phyloP scores from a whole-genome alignment of 2,888 invertebrate species.

The Creontiades dilutus region DNA sequence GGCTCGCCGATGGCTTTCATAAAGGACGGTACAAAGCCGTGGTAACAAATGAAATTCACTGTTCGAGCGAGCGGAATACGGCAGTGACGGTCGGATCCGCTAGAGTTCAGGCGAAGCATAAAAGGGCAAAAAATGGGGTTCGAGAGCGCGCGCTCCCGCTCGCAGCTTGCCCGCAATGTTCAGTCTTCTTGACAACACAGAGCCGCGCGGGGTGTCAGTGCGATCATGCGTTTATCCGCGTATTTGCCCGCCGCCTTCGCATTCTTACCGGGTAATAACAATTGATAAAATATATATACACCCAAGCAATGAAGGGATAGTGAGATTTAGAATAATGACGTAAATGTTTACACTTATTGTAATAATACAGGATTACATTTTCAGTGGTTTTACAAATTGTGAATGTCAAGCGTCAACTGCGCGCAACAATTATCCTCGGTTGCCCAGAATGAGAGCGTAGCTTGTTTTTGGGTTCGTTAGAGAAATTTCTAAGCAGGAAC shows the following conservation, averaged over 20 bases:
- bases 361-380: no score
- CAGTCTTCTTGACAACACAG: slow-evolving; percentile 28
- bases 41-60: no score
- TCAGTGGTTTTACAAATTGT: neutral
- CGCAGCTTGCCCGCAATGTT: neutral
- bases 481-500: no score
- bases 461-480: no score
- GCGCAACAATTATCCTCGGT: no score
- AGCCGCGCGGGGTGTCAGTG: slow-evolving; percentile 3
- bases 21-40: no score
- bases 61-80: neutral
- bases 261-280: slow-evolving; percentile 47
- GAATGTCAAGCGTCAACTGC: neutral
- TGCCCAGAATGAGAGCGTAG: no score
- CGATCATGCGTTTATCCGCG: slow-evolving; percentile 50
- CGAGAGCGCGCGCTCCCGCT: neutral
- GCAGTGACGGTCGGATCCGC: neutral
- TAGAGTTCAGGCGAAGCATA: neutral
- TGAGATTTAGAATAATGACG: no score
- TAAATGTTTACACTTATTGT: no score
- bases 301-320: neutral
- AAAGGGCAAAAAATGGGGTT: neutral
- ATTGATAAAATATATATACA: neutral
- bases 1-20: no score
- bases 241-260: slow-evolving; percentile 50